Conservation (phyloP, 2,113 vertebrate genomes). For the Myiozetetes cayanensis region DNA sequence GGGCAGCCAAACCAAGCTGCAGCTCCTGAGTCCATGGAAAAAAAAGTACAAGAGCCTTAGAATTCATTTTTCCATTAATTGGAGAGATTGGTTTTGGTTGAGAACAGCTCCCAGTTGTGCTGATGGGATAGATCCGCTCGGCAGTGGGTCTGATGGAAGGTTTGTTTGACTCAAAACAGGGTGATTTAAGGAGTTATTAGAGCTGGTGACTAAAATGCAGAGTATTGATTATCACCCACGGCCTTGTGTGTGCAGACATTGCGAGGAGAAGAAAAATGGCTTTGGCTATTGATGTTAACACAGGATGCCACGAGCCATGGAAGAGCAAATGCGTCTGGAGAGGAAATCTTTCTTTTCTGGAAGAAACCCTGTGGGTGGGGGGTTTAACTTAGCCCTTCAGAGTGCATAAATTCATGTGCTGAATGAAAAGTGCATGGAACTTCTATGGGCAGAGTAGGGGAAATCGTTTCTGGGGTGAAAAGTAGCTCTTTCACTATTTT, state of each 20-base stretch:
- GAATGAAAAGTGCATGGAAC: background rate
- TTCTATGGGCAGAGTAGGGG: accelerated
- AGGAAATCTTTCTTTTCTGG: background rate
- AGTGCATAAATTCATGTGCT: background rate
- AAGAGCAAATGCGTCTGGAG: background rate
- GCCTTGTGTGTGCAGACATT: background rate
- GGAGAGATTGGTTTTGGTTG: background rate
- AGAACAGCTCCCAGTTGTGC: background rate
- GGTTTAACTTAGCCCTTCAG: background rate
- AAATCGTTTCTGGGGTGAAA: background rate
- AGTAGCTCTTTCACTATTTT: background rate
- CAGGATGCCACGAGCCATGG: background rate
- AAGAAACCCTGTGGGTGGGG: background rate
- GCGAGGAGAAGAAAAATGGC: background rate
- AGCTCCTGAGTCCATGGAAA: background rate
- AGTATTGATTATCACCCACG: background rate
- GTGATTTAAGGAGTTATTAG: background rate
- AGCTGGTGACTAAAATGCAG: background rate
- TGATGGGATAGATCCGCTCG: background rate
- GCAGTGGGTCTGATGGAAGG: background rate
- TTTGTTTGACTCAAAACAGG: background rate
- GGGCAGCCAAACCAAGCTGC: background rate
- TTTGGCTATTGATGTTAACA: background rate
- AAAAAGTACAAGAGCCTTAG: background rate
- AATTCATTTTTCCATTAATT: background rate